Conservation (phyloP, 2,113 vertebrate species). For the Semicossyphus pulcher region DNA sequence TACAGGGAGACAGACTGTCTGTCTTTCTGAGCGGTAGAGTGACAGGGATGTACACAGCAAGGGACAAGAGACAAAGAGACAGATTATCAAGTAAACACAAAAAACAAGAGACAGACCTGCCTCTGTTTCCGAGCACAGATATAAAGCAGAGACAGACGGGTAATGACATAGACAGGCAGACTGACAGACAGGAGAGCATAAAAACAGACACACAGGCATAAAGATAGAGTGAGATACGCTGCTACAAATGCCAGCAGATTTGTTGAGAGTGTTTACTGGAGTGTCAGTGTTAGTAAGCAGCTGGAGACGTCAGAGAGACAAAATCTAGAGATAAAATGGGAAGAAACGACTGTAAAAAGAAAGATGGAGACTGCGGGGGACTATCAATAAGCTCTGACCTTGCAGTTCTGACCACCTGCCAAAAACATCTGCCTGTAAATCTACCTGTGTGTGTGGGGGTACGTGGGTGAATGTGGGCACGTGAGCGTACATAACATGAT, state of each 20-base stretch:
- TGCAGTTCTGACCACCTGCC: constrained; percentile 66
- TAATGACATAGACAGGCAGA: constrained; percentile 27
- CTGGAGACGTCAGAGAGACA: constrained; percentile 23
- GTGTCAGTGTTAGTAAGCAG: constrained; percentile 34
- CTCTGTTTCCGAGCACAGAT: constrained; percentile 5
- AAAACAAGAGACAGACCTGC: constrained; percentile 21
- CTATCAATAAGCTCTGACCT: constrained; percentile 72
- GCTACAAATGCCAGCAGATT: constrained; percentile 46
- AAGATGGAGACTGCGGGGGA: constrained; percentile 20
- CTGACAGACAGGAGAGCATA: constrained; percentile 27
- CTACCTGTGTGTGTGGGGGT: constrained; percentile 14
- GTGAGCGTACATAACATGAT: constrained; percentile 52
- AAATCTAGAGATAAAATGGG: constrained; percentile 24
- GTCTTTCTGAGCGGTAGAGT: constrained; percentile 39
- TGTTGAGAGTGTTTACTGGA: constrained; percentile 22
- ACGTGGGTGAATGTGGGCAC: constrained; percentile 1
- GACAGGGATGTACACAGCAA: constrained; percentile 48
- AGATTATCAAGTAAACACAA: constrained; percentile 54
- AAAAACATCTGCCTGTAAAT: constrained; percentile 72
- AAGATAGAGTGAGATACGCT: constrained; percentile 27
- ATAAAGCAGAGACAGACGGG: constrained; percentile 16
- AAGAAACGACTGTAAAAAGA: constrained; percentile 30
- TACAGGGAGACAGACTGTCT: constrained; percentile 40
- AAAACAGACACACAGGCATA: constrained; percentile 26
- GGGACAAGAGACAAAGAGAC: constrained; percentile 52